Evolutionary conservation across 2,888 invertebrate genomes (phyloP), one percentile per base, ranked within the genome.

Genomic region (Euphydryas editha): DNA sequence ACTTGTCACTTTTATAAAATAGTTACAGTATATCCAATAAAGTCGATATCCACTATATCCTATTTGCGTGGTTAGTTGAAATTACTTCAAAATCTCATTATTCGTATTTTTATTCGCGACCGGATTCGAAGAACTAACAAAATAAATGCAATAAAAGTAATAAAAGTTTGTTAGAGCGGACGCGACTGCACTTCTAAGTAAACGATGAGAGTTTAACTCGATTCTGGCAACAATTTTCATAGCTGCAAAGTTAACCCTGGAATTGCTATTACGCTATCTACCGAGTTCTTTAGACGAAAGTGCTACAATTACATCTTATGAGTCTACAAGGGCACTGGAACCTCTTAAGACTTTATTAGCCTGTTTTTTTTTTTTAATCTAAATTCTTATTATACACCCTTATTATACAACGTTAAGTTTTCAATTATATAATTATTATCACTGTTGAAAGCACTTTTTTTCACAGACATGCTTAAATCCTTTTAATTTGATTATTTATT

Each of bases 191-290:
- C 68, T 70, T 60, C 20, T 67, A 68, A 72, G 72, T 72, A 71
- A 72, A 73, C 75, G 71, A 72, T 68, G 81, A 78, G 78, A 79
- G 76, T 78, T 81, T 84, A 84, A 86, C 82, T 85, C 79, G 73
- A 85, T 83, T 84, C 78, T 76, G 79, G 75, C 80, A 83, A 87
- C 87, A 87, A 87, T 86, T 87, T 87, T 86, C 84, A 84, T 85
- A 86, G 84, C 85, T 81, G 81, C 77, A 75, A 86, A 86, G 85
- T 87, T 87, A 76, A 77, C 80, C 80, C 82, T 80, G 81, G 80
- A 82, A 86, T 84, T 82, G 83, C 72, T 81, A 81, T 84, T 84
- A 83, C 80, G 74, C 59, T 77, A 78, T 81, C 81, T 83, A 46
- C 44, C 17, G 78, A 75, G 72, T 75, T 73, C 67, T 73, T 73